These are phyloP conservation scores for Pholis gunnellus DNA, from an alignment of 2,113 vertebrate genomes.

Conservation along the genomic window DNA sequence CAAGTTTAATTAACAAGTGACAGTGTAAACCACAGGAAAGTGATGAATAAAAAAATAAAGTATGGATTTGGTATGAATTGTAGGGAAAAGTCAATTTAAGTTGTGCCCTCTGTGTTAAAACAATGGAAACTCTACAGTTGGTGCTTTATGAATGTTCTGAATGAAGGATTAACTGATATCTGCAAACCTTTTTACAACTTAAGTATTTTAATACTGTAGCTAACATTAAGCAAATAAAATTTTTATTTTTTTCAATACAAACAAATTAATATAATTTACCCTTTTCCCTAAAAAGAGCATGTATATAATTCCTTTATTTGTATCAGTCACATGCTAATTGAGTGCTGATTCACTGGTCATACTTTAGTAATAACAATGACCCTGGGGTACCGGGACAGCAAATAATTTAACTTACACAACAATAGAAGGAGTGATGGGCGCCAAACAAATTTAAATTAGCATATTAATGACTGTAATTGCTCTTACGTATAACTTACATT, in stretches of 20 bases:
- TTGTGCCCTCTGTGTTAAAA: constrained; percentile 18
- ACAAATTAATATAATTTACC: neutral
- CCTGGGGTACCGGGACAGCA: constrained; percentile 24
- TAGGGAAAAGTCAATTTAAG: neutral
- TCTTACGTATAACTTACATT: constrained; percentile 43
- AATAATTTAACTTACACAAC: constrained; percentile 63
- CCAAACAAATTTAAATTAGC: constrained; percentile 68
- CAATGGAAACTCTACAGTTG: neutral
- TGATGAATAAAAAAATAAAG: neutral
- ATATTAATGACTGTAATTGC: constrained; percentile 45
- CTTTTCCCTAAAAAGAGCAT: neutral
- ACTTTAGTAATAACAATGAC: constrained; percentile 58
- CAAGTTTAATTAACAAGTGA: neutral
- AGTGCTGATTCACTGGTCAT: constrained; percentile 31
- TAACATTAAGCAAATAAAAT: neutral
- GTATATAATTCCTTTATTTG: constrained; percentile 12
- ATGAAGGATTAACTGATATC: neutral
- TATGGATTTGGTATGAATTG: neutral
- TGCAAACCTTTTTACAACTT: neutral
- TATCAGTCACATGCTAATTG: constrained; percentile 68
- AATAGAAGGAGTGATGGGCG: constrained; percentile 59
- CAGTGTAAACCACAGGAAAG: neutral
- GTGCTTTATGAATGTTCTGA: neutral
- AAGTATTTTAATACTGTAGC: neutral
- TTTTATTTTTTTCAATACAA: neutral